phyloP scores from a whole-genome alignment of 1,140 invertebrate genomes.

The Caenorhabditis brenneri region DNA sequence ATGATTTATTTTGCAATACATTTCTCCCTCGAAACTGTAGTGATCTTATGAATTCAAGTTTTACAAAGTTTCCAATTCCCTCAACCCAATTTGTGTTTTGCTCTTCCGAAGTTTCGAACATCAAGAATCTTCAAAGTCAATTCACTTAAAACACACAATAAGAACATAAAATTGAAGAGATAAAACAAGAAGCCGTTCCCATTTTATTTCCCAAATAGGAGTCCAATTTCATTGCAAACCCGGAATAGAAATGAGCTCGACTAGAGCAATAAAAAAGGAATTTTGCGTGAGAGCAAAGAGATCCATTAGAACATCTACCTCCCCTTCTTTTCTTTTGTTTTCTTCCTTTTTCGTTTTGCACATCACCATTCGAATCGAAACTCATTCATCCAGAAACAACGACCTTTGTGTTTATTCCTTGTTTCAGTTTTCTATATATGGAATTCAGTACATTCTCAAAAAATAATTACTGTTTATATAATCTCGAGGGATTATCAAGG shows the following conservation, averaged over 20 bases:
- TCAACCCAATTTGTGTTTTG: too few relatives aligned
- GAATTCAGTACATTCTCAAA: neutral
- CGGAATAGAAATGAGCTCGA: constrained; percentile 16
- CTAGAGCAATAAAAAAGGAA: neutral
- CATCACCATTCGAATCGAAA: neutral
- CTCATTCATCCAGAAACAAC: neutral
- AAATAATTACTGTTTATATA: neutral
- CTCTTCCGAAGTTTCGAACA: neutral
- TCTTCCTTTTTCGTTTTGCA: neutral
- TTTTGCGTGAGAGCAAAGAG: neutral
- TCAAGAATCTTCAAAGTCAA: neutral
- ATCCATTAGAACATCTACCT: neutral
- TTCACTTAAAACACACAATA: neutral
- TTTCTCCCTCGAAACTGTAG: too few relatives aligned
- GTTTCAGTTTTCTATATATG: neutral
- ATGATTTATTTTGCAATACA: too few relatives aligned
- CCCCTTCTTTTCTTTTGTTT: neutral
- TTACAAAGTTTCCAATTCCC: too few relatives aligned
- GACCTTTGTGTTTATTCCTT: constrained; percentile 19
- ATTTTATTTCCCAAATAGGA: neutral
- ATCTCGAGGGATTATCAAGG: neutral
- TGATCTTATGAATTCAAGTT: too few relatives aligned
- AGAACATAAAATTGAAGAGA: neutral
- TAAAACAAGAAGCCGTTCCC: neutral
- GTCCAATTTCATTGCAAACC: neutral